Evolutionary conservation across 2,888 invertebrate genomes (phyloP), one percentile per base, ranked within the genome.

Genomic region (Meganola albula): DNA sequence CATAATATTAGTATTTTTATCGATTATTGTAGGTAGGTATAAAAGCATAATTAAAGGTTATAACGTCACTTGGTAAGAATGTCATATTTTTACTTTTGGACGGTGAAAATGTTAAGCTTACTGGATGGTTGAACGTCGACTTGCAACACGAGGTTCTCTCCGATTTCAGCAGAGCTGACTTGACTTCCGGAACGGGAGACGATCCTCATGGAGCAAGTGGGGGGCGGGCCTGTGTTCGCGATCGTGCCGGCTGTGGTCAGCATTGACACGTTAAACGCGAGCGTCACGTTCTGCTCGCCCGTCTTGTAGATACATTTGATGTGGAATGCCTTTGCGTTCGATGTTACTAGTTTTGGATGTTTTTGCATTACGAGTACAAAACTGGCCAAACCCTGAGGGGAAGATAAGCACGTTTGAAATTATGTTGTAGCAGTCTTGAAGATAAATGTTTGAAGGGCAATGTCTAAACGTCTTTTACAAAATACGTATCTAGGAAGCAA

Each of bases 261-360:
- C 96, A 97, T 97, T 6, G 96, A 96, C 5, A 97, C 97, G 70
- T 98, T 97, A 74, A 97, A 96, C 23, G 97, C 97, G 20, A 96
- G 86, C 0, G 95, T 96, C 1, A 97, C 95, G 53, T 95, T 96
- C 73, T 95, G 95, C 71, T 96, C 96, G 40, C 96, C 96, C 0
- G 96, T 96, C 74, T 96, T 95, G 72, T 98, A 98, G 34, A 96
- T 93, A 72, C 98, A 98, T 72, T 95, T 95, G 46, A 98, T 96
- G 76, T 97, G 96, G 85, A 97, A 98, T 1, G 98, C 97, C 74
- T 97, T 96, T 3, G 98, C 96, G 63, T 95, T 94, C 70, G 94
- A 95, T 1, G 98, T 98, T 29, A 98, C 93, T 31, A 98, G 88
- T 85, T 96, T 96, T 0, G 97, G 96, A 90, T 98, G 98, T 79